Evolutionary conservation across 2,888 invertebrate genomes (phyloP).

Genomic region (Clitarchus hookeri): DNA sequence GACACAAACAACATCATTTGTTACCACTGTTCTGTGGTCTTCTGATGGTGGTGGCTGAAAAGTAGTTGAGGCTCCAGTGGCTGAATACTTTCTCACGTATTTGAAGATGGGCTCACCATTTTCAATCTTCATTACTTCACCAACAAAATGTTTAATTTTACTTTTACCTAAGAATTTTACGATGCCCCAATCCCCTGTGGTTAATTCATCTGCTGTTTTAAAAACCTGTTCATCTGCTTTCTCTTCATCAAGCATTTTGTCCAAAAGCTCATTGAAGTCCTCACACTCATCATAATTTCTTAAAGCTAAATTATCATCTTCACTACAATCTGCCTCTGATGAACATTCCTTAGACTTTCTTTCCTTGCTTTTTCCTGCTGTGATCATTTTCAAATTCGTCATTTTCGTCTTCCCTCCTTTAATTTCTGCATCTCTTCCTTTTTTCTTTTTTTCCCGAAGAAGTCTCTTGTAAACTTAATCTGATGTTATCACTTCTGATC

Average conservation of each 20-base stretch:
- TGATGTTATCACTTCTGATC: not conserved
- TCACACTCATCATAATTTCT: not conserved
- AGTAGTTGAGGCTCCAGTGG: not conserved
- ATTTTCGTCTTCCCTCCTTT: not conserved
- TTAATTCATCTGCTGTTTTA: not conserved
- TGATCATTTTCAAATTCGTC: not conserved
- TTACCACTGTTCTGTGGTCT: not conserved
- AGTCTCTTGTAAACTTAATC: not conserved
- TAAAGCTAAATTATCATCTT: not conserved
- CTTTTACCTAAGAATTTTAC: not conserved
- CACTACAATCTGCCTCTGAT: not conserved
- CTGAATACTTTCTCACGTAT: not conserved
- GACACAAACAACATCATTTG: not conserved
- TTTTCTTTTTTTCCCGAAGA: not conserved
- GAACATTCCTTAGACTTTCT: not conserved
- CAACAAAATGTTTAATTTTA: not conserved
- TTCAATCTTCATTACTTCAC: not conserved
- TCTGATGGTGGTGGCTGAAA: not conserved
- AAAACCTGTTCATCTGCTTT: too few species aligned
- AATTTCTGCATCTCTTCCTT: not conserved
- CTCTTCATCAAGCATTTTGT: too few species aligned
- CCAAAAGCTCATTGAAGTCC: not conserved
- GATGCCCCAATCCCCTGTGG: not conserved
- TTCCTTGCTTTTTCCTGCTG: not conserved
- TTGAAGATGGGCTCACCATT: not conserved